These are phyloP conservation scores for Megaleporinus macrocephalus DNA, from an alignment of 2,113 vertebrate genomes.

Conservation along the genomic window DNA sequence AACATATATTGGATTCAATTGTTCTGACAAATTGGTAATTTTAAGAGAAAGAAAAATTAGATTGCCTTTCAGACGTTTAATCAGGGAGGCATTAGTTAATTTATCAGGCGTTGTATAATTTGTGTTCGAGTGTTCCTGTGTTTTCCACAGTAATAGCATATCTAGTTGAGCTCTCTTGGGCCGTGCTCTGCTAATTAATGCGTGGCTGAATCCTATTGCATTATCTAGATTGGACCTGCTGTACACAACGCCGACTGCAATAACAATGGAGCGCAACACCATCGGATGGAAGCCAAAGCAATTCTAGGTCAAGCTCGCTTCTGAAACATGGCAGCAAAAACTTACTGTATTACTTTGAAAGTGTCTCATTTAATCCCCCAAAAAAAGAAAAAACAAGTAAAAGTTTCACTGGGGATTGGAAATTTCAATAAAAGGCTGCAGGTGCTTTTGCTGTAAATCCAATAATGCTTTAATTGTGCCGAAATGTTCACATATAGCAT, in stretches of 20 bases:
- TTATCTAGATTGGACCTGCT: constrained; percentile 62
- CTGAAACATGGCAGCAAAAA: constrained; percentile 9
- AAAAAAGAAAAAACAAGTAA: not conserved
- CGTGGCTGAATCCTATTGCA: constrained; percentile 63
- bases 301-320: constrained; percentile 22
- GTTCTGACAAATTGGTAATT: constrained; percentile 60
- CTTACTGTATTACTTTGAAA: not conserved
- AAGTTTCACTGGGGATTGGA: not conserved
- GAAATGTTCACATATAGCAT: not conserved
- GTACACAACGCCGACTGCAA: constrained; percentile 53
- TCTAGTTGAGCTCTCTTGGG: constrained; percentile 63
- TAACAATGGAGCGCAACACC: constrained; percentile 54
- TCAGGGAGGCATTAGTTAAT: constrained; percentile 65
- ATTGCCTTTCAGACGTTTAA: constrained; percentile 67
- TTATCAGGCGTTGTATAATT: constrained; percentile 67
- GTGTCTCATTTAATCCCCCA: not conserved
- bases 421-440: not conserved
- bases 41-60: constrained; percentile 54
- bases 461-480: not conserved
- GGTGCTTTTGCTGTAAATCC: not conserved
- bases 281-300: constrained; percentile 22
- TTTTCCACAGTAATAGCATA: constrained; percentile 64
- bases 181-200: constrained; percentile 65
- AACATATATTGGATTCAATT: constrained; percentile 50
- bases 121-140: constrained; percentile 59